Evolutionary conservation across 2,797 vertebrate genomes (phyloP).

Genomic region (Arrhamphus sclerolepis): DNA sequence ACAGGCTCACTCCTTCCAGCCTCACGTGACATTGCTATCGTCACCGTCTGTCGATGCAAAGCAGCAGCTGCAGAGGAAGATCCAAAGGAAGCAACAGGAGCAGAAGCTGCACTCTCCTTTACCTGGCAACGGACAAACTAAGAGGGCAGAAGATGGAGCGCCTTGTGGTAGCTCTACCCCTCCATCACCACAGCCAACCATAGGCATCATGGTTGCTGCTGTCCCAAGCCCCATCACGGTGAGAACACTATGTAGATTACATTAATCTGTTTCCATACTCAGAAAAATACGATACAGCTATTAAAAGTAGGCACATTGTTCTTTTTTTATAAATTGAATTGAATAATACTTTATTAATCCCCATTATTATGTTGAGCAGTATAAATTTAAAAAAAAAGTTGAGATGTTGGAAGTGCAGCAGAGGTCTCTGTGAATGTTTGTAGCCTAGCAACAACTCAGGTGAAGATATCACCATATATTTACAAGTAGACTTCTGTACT

Average conservation of each 20-base stretch:
- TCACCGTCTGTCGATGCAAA: constrained; percentile 94
- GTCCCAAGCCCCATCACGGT: constrained; percentile 96
- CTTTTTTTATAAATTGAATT: too few relatives aligned
- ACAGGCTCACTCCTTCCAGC: constrained; percentile 93
- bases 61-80: constrained; percentile 98
- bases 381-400: too few relatives aligned
- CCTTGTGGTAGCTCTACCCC: constrained; percentile 88
- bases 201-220: constrained; percentile 93
- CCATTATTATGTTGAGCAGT: too few relatives aligned
- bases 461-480: too few relatives aligned
- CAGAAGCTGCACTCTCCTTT: constrained; percentile 94
- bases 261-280: neutral
- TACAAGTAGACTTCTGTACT: too few relatives aligned
- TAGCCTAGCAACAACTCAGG: too few relatives aligned
- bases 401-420: too few relatives aligned
- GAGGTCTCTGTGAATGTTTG: too few relatives aligned
- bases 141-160: constrained; percentile 82
- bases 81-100: constrained; percentile 98
- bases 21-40: constrained; percentile 88
- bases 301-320: too few relatives aligned
- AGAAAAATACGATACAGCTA: too few relatives aligned
- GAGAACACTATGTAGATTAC: constrained; percentile 48
- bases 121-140: constrained; percentile 85
- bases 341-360: too few relatives aligned
- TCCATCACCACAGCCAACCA: constrained; percentile 90